A percentile compares a stretch with the other conserved stretches of the same genome.
Evolutionary conservation across 2,888 invertebrate species (phyloP).

Genomic region (Drosophila mercatorum): DNA sequence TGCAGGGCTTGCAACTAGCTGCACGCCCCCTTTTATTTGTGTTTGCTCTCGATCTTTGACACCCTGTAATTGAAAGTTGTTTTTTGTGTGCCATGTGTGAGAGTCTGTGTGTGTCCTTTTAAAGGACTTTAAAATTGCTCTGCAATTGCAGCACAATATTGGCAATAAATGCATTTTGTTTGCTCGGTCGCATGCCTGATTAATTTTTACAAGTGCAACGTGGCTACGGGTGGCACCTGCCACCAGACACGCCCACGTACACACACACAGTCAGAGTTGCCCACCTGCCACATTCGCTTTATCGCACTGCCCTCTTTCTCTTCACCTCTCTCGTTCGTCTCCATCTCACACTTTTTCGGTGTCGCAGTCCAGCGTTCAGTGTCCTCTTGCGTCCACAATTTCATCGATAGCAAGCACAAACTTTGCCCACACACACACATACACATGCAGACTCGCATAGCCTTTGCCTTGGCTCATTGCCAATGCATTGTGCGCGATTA

Average conservation of each 20-base stretch:
- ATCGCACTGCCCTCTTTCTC: slow-evolving; percentile 26
- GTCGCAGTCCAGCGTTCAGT: slow-evolving; percentile 20
- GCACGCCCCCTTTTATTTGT: slow-evolving; percentile 25
- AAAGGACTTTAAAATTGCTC: slow-evolving; percentile 30
- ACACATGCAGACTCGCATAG: slow-evolving; percentile 20
- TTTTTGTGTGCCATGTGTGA: not conserved
- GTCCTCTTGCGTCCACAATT: slow-evolving; percentile 62
- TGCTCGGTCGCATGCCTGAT: slow-evolving; percentile 60
- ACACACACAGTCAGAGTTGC: not conserved
- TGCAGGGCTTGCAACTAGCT: slow-evolving; percentile 51
- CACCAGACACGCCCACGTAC: slow-evolving; percentile 34
- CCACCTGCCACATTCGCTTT: slow-evolving; percentile 35
- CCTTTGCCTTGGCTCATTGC: slow-evolving; percentile 70
- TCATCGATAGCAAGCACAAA: slow-evolving; percentile 73
- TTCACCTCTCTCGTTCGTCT: not conserved
- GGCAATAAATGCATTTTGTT: slow-evolving; percentile 58
- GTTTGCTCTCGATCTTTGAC: slow-evolving; percentile 74
- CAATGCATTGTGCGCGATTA: slow-evolving; percentile 82
- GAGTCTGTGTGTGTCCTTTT: slow-evolving; percentile 29
- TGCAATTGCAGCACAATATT: slow-evolving; percentile 22
- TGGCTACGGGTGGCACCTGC: slow-evolving; percentile 19
- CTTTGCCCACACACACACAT: slow-evolving; percentile 44
- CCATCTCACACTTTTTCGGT: not conserved
- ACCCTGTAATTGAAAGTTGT: slow-evolving; percentile 73
- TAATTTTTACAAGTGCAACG: slow-evolving; percentile 70